Evolutionary conservation across 2,888 invertebrate species (phyloP), one percentile per base, ranked within the genome.

Genomic region (Ochropleura plecta): DNA sequence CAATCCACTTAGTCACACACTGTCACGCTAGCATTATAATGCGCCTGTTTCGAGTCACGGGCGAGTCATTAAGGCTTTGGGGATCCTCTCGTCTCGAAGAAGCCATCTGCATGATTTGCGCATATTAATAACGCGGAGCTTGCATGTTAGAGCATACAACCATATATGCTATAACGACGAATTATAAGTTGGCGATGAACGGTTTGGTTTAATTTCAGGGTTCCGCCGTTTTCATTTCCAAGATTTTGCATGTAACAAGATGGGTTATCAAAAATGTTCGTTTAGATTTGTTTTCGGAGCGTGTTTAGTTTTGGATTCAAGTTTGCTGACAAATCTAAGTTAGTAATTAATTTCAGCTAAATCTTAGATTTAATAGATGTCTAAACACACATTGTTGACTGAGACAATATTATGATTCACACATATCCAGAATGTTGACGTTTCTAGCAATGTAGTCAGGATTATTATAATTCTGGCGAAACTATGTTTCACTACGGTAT

Each of bases 21-120:
- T 85, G 86, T 84, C 84, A 85, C 79, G 86, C 86, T 77, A 85
- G 86, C 86, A 83, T 76, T 82, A 86, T 85, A 81, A 87, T 82
- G 76, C 64, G 71, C 85, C 79, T 86, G 82, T 85, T 88, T 85
- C 83, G 76, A 86, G 82, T 84, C 88, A 86, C 85, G 84, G 86
- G 87, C 87, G 85, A 90, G 90, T 91, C 90, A 92, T 92, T 91
- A 92, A 90, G 86, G 85, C 90, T 86, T 73, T 70, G 83, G 78
- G 79, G 79, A 80, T 88, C 85, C 82, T 86, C 89, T 90, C 90
- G 86, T 89, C 90, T 90, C 88, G 88, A 91, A 91, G 91, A 91
- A 91, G 91, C 92, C 90, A 93, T 92, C 92, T 93, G 93, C 93
- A 93, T 94, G 94, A 94, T 93, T 92, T 92, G 92, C 89, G 91